Conservation (phyloP, 2,888 invertebrate genomes). For the Andrena praecox region DNA sequence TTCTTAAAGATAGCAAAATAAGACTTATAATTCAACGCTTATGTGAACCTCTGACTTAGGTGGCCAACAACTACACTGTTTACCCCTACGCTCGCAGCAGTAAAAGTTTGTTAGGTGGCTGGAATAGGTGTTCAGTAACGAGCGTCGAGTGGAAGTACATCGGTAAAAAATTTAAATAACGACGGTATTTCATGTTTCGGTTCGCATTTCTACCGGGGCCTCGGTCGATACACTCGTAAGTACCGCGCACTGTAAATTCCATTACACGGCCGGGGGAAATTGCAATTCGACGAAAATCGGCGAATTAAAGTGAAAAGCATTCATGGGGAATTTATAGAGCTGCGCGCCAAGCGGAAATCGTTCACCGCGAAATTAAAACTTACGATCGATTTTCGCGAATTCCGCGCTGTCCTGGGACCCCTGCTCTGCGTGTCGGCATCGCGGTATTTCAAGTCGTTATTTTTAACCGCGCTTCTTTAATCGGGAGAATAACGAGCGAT, state of each 20-base stretch:
- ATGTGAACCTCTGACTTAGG: too few species aligned
- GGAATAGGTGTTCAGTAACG: not conserved
- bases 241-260: not conserved
- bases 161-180: not conserved
- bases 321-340: constrained; percentile 4
- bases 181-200: constrained; percentile 3
- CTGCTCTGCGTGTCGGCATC: not conserved
- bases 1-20: too few species aligned
- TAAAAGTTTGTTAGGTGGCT: not conserved
- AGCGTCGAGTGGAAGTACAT: not conserved
- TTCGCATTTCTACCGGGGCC: not conserved
- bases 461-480: constrained; percentile 25
- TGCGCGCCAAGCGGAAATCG: constrained; percentile 9
- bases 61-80: too few species aligned
- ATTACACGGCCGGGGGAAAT: not conserved
- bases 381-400: constrained; percentile 18
- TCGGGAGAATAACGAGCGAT: constrained; percentile 26
- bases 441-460: constrained; percentile 4
- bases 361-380: constrained; percentile 23
- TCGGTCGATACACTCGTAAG: not conserved
- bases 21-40: too few species aligned
- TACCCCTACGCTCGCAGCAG: too few species aligned
- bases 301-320: not conserved
- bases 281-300: constrained; percentile 8
- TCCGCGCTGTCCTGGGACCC: not conserved